Evolutionary conservation across 2,888 invertebrate species (phyloP).

Genomic region (Pecten maximus): DNA sequence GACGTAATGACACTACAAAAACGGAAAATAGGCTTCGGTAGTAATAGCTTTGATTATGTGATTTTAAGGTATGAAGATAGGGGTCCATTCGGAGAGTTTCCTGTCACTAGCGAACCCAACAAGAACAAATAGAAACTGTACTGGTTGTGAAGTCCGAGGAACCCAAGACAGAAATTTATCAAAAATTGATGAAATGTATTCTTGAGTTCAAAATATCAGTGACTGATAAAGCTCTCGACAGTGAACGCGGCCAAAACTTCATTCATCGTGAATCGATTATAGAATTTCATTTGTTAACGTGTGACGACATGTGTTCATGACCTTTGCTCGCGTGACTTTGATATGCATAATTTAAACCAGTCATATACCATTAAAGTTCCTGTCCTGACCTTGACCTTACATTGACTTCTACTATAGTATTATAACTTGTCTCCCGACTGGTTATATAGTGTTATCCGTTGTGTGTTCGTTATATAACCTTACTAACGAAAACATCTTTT

Average conservation of each 20-base stretch:
- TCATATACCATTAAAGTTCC: background rate
- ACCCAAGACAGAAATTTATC: background rate
- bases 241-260: background rate
- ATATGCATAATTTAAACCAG: background rate
- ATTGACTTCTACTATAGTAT: background rate
- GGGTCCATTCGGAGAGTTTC: no score
- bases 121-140: no score
- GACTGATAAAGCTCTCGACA: background rate
- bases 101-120: no score
- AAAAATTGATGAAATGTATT: background rate
- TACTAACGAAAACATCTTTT: no score
- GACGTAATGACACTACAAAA: no score
- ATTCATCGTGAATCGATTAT: background rate
- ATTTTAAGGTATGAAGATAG: no score
- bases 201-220: background rate
- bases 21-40: no score
- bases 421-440: no score
- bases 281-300: background rate
- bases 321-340: background rate
- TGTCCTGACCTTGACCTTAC: background rate
- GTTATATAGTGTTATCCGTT: no score
- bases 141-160: background rate
- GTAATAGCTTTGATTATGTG: no score
- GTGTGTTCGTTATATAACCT: no score
- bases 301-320: slow-evolving; percentile 24